Evolutionary conservation across 2,888 invertebrate species (phyloP).

Genomic region (Callimorpha dominula): DNA sequence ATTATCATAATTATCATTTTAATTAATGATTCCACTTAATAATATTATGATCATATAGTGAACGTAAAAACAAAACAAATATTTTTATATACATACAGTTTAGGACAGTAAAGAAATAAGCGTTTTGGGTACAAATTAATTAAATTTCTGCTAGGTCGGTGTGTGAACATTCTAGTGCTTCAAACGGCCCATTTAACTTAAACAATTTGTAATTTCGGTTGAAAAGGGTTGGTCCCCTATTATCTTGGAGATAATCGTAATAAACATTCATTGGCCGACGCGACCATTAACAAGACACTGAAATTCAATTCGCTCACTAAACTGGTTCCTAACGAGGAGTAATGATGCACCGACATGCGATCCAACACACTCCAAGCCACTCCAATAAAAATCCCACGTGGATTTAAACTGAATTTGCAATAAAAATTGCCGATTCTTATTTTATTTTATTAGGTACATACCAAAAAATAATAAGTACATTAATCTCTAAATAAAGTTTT

Average conservation of each 20-base stretch:
- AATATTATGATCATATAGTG: not conserved
- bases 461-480: too few relatives aligned
- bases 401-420: constrained; percentile 23
- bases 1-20: not conserved
- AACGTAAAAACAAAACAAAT: not conserved
- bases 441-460: too few relatives aligned
- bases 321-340: constrained; percentile 66
- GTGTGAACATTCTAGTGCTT: constrained; percentile 44
- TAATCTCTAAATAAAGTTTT: too few relatives aligned
- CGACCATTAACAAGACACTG: constrained; percentile 58
- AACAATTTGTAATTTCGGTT: constrained; percentile 58
- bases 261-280: constrained; percentile 60
- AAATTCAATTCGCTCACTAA: constrained; percentile 73
- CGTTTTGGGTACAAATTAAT: constrained; percentile 36
- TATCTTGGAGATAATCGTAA: constrained; percentile 61
- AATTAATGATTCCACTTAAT: not conserved
- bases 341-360: constrained; percentile 72
- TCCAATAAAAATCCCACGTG: constrained; percentile 51
- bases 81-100: not conserved
- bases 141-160: constrained; percentile 42
- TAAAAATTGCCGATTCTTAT: constrained; percentile 10
- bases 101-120: not conserved
- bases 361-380: constrained; percentile 48
- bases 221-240: constrained; percentile 58
- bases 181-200: constrained; percentile 53